Conservation (phyloP, 2,888 invertebrate genomes). For the Hydroisotoma schaefferi region DNA sequence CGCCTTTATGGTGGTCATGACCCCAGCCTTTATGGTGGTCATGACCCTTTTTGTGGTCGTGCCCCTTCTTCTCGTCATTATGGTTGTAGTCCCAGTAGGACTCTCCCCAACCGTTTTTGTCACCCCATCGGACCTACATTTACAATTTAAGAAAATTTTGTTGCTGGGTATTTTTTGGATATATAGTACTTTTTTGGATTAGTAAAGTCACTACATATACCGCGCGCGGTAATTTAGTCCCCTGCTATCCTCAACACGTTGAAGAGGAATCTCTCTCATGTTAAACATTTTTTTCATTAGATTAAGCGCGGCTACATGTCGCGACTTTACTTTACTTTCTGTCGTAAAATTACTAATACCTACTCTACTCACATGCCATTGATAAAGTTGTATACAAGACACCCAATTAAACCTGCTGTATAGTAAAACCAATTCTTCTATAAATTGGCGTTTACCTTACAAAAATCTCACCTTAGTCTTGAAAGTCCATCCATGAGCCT, state of each 20-base stretch:
- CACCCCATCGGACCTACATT: constrained; percentile 52
- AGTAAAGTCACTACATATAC: too few species aligned
- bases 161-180: too few species aligned
- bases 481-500: constrained; percentile 51
- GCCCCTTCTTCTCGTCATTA: constrained; percentile 31
- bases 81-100: constrained; percentile 50
- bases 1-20: constrained; percentile 24
- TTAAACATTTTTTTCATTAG: neutral
- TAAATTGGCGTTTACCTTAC: too few species aligned
- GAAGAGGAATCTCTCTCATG: too few species aligned
- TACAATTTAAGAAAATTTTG: too few species aligned
- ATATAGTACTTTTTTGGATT: too few species aligned
- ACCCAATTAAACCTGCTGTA: neutral
- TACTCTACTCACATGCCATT: too few species aligned
- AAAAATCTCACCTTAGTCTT: constrained; percentile 50
- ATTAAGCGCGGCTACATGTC: neutral
- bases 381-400: neutral
- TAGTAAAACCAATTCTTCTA: too few species aligned
- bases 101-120: constrained; percentile 51
- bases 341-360: neutral
- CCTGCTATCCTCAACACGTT: too few species aligned
- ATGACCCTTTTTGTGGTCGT: constrained; percentile 15
- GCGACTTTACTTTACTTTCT: neutral
- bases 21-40: constrained; percentile 22
- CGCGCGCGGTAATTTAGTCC: too few species aligned